Conservation (phyloP, 2,888 invertebrate species). For the Eutolmus rufibarbis region DNA sequence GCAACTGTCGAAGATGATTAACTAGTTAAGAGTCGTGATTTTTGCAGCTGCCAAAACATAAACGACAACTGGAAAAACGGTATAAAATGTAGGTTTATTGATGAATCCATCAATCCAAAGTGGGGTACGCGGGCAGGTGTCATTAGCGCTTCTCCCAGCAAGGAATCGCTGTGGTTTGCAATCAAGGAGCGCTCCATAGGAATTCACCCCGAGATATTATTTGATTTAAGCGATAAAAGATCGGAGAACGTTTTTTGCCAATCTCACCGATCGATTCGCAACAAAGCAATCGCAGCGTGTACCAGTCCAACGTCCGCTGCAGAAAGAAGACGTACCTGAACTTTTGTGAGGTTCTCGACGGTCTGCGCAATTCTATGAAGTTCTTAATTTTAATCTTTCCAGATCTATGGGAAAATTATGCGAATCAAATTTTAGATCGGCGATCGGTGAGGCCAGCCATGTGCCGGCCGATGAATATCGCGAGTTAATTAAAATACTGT, state of each 20-base stretch:
- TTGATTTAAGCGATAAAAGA: not conserved
- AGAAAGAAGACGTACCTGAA: not conserved
- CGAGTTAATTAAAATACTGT: conserved; percentile 42
- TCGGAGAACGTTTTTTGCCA: not conserved
- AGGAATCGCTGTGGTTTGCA: not conserved
- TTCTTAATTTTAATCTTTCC: conserved; percentile 21
- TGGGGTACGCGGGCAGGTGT: not conserved
- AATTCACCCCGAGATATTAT: not conserved
- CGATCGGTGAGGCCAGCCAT: not conserved
- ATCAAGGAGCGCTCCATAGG: not conserved
- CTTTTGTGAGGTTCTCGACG: not conserved
- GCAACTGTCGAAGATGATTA: not conserved
- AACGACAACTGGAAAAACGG: not conserved
- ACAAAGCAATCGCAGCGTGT: conserved; percentile 17
- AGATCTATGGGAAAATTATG: conserved; percentile 39
- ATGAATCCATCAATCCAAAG: not conserved
- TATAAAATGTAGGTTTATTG: not conserved
- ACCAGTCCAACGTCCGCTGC: not conserved
- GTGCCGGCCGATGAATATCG: conserved; percentile 33
- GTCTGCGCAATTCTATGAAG: not conserved
- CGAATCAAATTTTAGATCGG: conserved; percentile 39
- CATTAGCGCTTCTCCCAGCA: not conserved
- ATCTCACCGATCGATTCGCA: not conserved
- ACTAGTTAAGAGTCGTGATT: not conserved
- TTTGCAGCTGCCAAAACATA: not conserved